A percentile compares a stretch with the other conserved stretches of the same genome.
Conservation (phyloP, 2,888 invertebrate species). For the Actias luna region DNA sequence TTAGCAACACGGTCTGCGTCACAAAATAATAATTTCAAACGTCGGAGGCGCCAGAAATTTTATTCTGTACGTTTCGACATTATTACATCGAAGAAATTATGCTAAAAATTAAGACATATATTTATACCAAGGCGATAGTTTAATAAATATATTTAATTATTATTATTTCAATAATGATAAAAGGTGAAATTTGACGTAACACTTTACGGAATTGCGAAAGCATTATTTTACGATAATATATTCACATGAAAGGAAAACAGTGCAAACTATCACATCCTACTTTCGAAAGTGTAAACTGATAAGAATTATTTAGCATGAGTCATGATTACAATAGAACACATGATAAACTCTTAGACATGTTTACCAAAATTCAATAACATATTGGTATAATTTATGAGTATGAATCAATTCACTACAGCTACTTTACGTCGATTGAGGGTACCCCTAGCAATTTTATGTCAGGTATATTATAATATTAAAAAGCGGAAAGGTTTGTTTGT, state of each 20-base stretch:
- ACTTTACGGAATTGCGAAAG: neutral
- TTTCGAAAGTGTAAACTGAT: slow-evolving; percentile 1
- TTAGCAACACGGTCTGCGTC: too few relatives aligned
- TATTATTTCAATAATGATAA: neutral
- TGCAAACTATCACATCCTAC: neutral
- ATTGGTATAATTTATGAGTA: slow-evolving; percentile 2
- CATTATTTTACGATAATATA: neutral
- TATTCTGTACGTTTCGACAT: slow-evolving; percentile 9
- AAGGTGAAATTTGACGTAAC: neutral
- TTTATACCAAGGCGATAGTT: neutral
- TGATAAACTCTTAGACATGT: slow-evolving; percentile 4
- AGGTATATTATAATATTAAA: too few relatives aligned
- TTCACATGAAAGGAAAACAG: neutral
- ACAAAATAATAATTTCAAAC: slow-evolving; percentile 36
- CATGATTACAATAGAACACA: neutral
- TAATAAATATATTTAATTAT: neutral
- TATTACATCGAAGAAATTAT: neutral
- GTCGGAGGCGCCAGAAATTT: slow-evolving; percentile 15
- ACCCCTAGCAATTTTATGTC: neutral
- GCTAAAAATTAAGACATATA: neutral
- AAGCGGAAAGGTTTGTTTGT: too few relatives aligned
- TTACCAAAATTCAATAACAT: neutral
- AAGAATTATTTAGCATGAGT: neutral
- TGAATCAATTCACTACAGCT: neutral
- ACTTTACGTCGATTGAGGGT: neutral